Conservation (phyloP, 1,140 invertebrate species). For the Metaphire vulgaris region DNA sequence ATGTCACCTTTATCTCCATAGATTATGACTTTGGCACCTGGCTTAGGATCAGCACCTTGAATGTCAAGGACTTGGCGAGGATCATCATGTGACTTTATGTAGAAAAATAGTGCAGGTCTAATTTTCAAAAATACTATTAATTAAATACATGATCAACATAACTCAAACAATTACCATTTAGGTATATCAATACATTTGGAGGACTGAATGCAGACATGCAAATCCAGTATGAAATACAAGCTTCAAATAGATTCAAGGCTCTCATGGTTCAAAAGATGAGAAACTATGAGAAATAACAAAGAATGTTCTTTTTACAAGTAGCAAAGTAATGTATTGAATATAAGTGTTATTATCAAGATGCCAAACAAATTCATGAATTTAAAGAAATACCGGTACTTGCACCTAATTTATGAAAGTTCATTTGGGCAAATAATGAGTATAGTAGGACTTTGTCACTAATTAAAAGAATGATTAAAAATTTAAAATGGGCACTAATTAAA, state of each 20-base stretch:
- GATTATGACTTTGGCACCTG: constrained; percentile 17
- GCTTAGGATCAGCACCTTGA: constrained; percentile 8
- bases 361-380: no score
- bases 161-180: not conserved
- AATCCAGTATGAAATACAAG: not conserved
- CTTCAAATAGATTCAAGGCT: not conserved
- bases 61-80: constrained; percentile 7
- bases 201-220: no score
- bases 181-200: no score
- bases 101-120: constrained; percentile 20
- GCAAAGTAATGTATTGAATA: not conserved
- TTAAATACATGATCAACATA: no score
- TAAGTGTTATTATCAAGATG: not conserved
- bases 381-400: no score
- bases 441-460: no score
- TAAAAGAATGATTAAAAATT: no score
- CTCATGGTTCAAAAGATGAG: not conserved
- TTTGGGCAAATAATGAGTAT: no score
- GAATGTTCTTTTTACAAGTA: not conserved
- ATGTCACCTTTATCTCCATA: constrained; percentile 6
- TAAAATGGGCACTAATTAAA: no score
- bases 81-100: constrained; percentile 12
- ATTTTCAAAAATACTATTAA: no score
- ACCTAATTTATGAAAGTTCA: no score
- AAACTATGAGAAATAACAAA: not conserved